phyloP scores from a whole-genome alignment of 1,140 invertebrate species.

The Atta cephalotes region DNA sequence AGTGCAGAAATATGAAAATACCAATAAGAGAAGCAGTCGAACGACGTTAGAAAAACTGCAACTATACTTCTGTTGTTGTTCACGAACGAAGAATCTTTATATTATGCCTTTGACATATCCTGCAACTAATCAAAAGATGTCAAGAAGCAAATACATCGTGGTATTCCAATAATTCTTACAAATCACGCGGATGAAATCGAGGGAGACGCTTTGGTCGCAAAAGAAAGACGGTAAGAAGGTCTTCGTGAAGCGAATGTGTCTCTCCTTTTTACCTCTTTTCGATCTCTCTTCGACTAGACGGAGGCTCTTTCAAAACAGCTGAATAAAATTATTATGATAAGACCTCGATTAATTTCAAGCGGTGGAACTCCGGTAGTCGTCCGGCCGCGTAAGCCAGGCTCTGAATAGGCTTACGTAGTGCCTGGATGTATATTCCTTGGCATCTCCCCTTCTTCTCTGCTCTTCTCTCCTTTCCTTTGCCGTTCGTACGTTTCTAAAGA shows the following conservation, averaged over 20 bases:
- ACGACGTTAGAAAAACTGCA: neutral
- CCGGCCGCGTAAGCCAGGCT: constrained; percentile 76
- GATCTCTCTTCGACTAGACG: constrained; percentile 61
- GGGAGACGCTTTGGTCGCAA: neutral
- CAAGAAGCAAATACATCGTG: neutral
- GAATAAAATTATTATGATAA: constrained; percentile 84
- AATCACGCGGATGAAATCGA: constrained; percentile 6
- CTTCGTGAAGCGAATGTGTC: constrained; percentile 5
- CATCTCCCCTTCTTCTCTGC: neutral
- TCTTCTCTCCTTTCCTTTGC: constrained; percentile 30
- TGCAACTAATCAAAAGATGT: neutral
- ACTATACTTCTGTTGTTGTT: too few species aligned
- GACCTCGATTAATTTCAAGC: constrained; percentile 83
- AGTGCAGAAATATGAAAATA: neutral
- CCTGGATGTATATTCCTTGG: constrained; percentile 50
- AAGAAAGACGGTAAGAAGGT: constrained; percentile 18
- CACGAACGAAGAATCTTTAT: neutral
- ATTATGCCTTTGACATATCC: neutral
- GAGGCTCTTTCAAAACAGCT: constrained; percentile 62
- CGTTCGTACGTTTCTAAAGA: constrained; percentile 63
- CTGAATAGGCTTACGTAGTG: constrained; percentile 80
- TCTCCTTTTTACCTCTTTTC: constrained; percentile 16
- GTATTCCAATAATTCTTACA: neutral
- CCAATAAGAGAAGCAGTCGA: neutral
- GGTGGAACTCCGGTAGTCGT: constrained; percentile 80